phyloP scores from a whole-genome alignment of 2,888 invertebrate species.

The Timandra comae region DNA sequence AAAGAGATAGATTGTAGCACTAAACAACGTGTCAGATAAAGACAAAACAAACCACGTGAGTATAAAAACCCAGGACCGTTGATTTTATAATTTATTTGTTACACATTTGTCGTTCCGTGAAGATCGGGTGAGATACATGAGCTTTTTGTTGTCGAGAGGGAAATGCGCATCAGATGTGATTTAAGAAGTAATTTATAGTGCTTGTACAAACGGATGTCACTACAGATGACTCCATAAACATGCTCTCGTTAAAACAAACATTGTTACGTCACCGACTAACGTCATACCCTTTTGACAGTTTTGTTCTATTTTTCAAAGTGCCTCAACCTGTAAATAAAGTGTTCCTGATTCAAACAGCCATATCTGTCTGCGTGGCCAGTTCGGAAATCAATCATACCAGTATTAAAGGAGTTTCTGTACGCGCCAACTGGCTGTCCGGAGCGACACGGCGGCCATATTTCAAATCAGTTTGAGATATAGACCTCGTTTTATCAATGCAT shows the following conservation, averaged over 20 bases:
- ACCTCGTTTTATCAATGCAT: constrained; percentile 73
- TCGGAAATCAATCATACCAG: constrained; percentile 65
- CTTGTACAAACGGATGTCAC: constrained; percentile 62
- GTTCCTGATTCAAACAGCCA: constrained; percentile 4
- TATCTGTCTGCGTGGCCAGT: constrained; percentile 20
- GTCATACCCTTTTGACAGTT: too few species aligned
- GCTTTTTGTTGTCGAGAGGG: constrained; percentile 68
- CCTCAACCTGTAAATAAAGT: too few species aligned
- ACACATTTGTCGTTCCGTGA: constrained; percentile 77
- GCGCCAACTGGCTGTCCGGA: constrained; percentile 65
- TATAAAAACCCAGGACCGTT: constrained; percentile 70
- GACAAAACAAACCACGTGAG: constrained; percentile 42
- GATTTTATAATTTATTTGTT: constrained; percentile 77
- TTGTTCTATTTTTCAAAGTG: constrained; percentile 10
- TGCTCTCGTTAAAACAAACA: constrained; percentile 25
- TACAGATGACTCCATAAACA: constrained; percentile 56
- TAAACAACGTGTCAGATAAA: constrained; percentile 30
- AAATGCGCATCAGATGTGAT: constrained; percentile 73
- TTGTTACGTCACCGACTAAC: too few species aligned
- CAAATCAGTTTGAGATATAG: constrained; percentile 69
- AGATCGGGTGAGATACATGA: constrained; percentile 71
- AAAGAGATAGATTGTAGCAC: constrained; percentile 36
- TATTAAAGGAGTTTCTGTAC: constrained; percentile 59
- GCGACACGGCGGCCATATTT: constrained; percentile 67
- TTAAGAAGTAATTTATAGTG: constrained; percentile 72